Evolutionary conservation across 2,797 vertebrate species (phyloP).

Genomic region (Hemibagrus guttatus): DNA sequence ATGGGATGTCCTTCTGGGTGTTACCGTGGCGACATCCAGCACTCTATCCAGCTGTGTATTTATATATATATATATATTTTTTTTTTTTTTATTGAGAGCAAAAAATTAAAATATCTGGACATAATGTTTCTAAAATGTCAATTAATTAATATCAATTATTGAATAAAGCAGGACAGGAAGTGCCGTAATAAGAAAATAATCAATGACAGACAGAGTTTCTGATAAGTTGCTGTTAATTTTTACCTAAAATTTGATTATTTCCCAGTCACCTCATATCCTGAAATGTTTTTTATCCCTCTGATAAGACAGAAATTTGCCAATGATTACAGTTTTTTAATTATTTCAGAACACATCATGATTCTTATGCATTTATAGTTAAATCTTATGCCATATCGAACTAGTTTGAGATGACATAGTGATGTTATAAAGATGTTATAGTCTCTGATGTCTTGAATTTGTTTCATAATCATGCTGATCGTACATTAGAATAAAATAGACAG

Average conservation of each 20-base stretch:
- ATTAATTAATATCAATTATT: too few relatives aligned
- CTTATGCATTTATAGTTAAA: not conserved
- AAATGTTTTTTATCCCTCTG: not conserved
- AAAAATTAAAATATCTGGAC: not conserved
- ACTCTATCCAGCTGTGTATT: not conserved
- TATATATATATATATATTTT: too few relatives aligned
- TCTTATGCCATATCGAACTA: not conserved
- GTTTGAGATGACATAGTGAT: not conserved
- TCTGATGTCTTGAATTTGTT: not conserved
- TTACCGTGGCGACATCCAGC: not conserved
- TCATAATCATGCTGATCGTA: not conserved
- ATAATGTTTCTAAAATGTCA: too few relatives aligned
- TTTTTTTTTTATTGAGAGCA: not conserved
- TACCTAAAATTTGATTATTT: not conserved
- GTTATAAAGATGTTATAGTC: not conserved
- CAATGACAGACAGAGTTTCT: not conserved
- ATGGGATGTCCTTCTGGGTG: not conserved
- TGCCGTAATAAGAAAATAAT: not conserved
- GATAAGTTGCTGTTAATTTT: not conserved
- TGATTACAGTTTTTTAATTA: not conserved
- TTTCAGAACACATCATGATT: not conserved
- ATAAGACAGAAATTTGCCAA: not conserved
- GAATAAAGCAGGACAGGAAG: not conserved
- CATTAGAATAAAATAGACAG: not conserved
- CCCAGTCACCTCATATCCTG: not conserved